Conservation (phyloP, 2,113 vertebrate species). For the Zosterops pallidus region DNA sequence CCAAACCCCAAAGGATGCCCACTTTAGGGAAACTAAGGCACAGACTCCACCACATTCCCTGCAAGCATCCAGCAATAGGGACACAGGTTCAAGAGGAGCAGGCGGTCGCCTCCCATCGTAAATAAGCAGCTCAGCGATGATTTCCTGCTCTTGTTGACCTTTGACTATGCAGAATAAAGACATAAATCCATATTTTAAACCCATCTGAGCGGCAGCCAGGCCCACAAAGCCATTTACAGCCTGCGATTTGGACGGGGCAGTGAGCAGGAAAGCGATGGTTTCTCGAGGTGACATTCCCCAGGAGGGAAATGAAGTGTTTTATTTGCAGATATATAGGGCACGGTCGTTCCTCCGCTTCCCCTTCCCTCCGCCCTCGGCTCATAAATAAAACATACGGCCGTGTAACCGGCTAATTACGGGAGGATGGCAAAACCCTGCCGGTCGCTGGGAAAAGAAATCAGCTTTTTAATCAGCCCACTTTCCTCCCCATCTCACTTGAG, state of each 20-base stretch:
- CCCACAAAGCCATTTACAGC: slow-evolving; percentile 61
- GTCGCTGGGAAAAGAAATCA: slow-evolving; percentile 52
- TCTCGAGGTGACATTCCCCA: slow-evolving; percentile 63
- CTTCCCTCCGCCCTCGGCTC: slow-evolving; percentile 63
- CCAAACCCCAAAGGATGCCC: not conserved
- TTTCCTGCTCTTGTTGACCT: slow-evolving; percentile 70
- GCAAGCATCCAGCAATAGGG: not conserved
- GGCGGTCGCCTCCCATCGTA: slow-evolving; percentile 1
- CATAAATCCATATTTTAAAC: slow-evolving; percentile 69
- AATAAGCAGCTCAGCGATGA: slow-evolving; percentile 57
- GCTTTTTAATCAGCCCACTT: slow-evolving; percentile 42
- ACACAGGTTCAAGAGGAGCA: not conserved
- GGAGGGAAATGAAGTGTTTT: slow-evolving; percentile 67
- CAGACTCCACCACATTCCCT: fast-evolving
- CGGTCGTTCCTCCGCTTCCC: slow-evolving; percentile 51
- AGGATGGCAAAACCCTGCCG: slow-evolving; percentile 60
- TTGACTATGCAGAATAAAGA: slow-evolving; percentile 69
- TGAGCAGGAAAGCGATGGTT: slow-evolving; percentile 65
- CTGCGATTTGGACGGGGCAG: slow-evolving; percentile 56
- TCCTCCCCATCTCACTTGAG: not conserved
- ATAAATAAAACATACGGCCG: slow-evolving; percentile 70
- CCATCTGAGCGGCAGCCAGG: slow-evolving; percentile 50
- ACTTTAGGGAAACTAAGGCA: not conserved
- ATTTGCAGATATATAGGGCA: slow-evolving; percentile 66
- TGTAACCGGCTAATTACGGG: slow-evolving; percentile 67